Evolutionary conservation across 2,888 invertebrate genomes (phyloP), one percentile per base, ranked within the genome.

Genomic region (Tridacna crocea): DNA sequence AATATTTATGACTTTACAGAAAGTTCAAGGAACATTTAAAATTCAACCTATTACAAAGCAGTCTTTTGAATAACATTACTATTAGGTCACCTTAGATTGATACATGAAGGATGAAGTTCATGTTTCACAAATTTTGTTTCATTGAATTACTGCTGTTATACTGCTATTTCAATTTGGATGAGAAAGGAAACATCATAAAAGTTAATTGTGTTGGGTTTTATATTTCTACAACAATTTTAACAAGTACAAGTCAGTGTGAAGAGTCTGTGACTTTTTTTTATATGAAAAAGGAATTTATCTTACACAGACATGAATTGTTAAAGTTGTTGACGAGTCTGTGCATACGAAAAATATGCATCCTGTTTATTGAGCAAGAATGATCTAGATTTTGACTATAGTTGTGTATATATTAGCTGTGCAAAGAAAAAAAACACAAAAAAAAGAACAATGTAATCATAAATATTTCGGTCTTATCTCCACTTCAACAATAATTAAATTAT

Each of bases 221-320:
- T 68, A 36, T 68, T 68, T 68, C 46, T 68, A 47, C 68, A 68
- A 68, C 68, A 68, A 19, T 68, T 68, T 47, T 46, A 68, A 68
- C 68, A 68, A 68, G 68, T 22, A n/a, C 46, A 68, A 22, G 36
- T 46, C 46, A 11, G 47, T 19, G 47, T 47, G 46, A 46, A 68
- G 68, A 68, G 22, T 47, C 19, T 68, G 68, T 68, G 68, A 68
- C 47, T 36, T 68, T 68, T 66, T 68, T 47, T 10, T 2, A 8
- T 13, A 46, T 19, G 46, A 47, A 68, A 66, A 68, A 47, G 68
- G 46, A 46, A n/a, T 47, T 68, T 22, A 47, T 68, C 68, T 68
- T 46, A n/a, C 47, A 26, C 27, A 19, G 17, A 47, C 22, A 47
- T 68, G 68, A 68, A 68, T 68, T 68, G 68, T 68, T 68, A 46